These are phyloP conservation scores for Laothoe populi DNA, from an alignment of 2,888 invertebrate species.

Conservation along the genomic window DNA sequence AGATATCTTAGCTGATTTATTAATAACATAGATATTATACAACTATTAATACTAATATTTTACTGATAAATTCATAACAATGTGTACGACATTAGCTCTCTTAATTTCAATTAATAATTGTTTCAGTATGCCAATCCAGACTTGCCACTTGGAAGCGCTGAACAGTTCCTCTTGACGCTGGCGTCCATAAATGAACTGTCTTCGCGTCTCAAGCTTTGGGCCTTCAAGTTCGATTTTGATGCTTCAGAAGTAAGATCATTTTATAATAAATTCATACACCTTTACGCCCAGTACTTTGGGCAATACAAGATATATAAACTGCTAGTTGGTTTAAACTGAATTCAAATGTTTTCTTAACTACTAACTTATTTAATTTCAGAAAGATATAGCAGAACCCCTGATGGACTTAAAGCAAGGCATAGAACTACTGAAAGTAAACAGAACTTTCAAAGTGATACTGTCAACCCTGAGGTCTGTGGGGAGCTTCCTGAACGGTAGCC, in stretches of 20 bases:
- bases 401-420: constrained; percentile 99
- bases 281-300: background rate
- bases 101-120: background rate
- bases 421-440: constrained; percentile 94
- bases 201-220: constrained; percentile 97
- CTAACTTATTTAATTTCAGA: constrained; percentile 63
- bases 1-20: too few species aligned
- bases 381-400: constrained; percentile 99
- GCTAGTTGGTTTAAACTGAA: background rate
- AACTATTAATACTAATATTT: too few species aligned
- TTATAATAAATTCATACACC: background rate
- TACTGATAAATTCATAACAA: background rate
- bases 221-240: constrained; percentile 99
- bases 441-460: constrained; percentile 97
- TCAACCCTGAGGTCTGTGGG: constrained; percentile 97
- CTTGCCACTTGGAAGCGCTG: constrained; percentile 96
- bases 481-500: constrained; percentile 97
- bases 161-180: constrained; percentile 98
- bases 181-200: constrained; percentile 98
- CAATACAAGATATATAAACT: constrained; percentile 10
- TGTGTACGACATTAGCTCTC: background rate
- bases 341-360: background rate
- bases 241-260: constrained; percentile 90
- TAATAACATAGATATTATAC: background rate
- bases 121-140: constrained; percentile 92